Conservation (phyloP, 2,888 invertebrate species). For the Polietes domitor region DNA sequence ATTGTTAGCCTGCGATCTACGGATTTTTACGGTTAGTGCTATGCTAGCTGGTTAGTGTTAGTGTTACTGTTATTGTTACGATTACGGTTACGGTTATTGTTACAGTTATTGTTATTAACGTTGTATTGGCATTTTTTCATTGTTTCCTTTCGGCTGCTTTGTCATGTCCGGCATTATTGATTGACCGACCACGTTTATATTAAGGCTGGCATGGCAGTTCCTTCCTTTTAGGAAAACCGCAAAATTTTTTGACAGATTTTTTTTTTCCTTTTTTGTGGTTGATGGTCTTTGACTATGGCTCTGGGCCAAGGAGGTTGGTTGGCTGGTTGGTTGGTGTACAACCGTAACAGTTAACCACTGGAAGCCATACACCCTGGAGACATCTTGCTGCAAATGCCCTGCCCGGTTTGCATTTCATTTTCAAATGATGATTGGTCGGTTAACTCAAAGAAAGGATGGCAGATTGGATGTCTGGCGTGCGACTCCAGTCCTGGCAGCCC, state of each 20-base stretch:
- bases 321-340: too few relatives aligned
- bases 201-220: constrained; percentile 1
- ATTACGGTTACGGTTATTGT: not conserved
- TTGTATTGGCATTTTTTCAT: too few relatives aligned
- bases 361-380: constrained; percentile 31
- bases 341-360: not conserved
- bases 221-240: constrained; percentile 27
- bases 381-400: constrained; percentile 4
- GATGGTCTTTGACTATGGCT: not conserved
- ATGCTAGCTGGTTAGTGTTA: too few relatives aligned
- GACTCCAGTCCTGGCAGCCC: not conserved
- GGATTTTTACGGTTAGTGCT: not conserved
- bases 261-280: not conserved
- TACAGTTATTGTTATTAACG: constrained; percentile 7
- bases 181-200: not conserved
- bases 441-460: not conserved
- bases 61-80: not conserved
- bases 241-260: constrained; percentile 20
- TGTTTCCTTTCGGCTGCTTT: not conserved
- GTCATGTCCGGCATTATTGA: not conserved
- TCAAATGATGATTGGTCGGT: not conserved
- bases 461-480: constrained; percentile 11
- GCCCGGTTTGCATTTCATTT: not conserved
- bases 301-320: not conserved
- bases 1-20: not conserved